Evolutionary conservation across 1,140 invertebrate genomes (phyloP).

Genomic region (Drosophila serrata): DNA sequence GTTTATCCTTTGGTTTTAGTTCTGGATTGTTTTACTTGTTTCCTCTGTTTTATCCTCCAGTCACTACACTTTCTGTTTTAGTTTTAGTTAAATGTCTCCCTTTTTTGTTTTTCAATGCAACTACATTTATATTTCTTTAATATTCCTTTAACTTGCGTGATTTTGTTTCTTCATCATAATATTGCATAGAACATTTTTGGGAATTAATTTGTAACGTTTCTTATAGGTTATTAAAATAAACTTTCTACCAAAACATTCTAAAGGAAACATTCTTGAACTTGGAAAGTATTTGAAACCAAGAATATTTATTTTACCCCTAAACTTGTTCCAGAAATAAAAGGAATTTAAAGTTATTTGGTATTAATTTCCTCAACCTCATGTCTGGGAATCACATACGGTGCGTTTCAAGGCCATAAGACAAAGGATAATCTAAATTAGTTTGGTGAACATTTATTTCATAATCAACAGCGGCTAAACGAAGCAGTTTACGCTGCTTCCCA

Average conservation of each 20-base stretch:
- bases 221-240: constrained; percentile 7
- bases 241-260: constrained; percentile 1
- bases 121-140: constrained; percentile 39
- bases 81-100: constrained; percentile 11
- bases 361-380: constrained; percentile 3
- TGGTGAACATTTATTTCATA: constrained; percentile 46
- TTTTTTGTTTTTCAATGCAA: constrained; percentile 25
- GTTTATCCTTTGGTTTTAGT: constrained; percentile 42
- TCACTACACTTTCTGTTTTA: neutral
- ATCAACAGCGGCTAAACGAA: constrained; percentile 43
- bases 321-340: neutral
- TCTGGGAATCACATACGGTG: constrained; percentile 20
- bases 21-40: constrained; percentile 4
- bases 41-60: constrained; percentile 2
- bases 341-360: neutral
- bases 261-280: constrained; percentile 11
- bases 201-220: constrained; percentile 8
- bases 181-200: constrained; percentile 27
- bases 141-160: constrained; percentile 25
- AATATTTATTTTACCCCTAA: neutral
- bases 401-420: constrained; percentile 43
- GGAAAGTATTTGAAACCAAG: constrained; percentile 14
- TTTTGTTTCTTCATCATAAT: constrained; percentile 16
- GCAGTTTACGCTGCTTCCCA: constrained; percentile 33
- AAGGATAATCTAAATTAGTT: constrained; percentile 43